These are phyloP conservation scores for Agrilus cyanescens DNA, from an alignment of 2,888 invertebrate genomes.

Conservation along the genomic window DNA sequence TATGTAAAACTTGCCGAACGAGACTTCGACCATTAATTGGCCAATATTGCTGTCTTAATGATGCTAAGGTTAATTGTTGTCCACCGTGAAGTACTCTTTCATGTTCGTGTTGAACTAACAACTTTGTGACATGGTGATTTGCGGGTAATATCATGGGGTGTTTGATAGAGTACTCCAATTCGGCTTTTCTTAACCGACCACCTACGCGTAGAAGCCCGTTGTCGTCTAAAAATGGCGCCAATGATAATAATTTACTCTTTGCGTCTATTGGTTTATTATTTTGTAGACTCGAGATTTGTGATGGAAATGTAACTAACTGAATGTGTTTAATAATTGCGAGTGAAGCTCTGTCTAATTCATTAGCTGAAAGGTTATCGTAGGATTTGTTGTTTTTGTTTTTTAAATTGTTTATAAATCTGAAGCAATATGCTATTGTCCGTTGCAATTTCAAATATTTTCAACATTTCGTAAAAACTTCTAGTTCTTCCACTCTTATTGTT, in stretches of 20 bases:
- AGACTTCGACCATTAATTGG: slow-evolving; percentile 3
- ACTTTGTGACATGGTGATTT: slow-evolving; percentile 15
- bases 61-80: slow-evolving; percentile 15
- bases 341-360: neutral
- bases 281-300: too few species aligned
- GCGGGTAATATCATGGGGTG: slow-evolving; percentile 19
- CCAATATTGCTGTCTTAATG: slow-evolving; percentile 12
- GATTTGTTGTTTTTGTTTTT: too few species aligned
- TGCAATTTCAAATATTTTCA: neutral
- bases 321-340: neutral
- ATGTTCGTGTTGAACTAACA: slow-evolving; percentile 18
- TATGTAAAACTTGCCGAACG: slow-evolving; percentile 5
- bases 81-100: slow-evolving; percentile 16
- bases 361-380: neutral
- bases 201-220: slow-evolving; percentile 19
- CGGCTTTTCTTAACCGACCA: slow-evolving; percentile 13
- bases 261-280: too few species aligned
- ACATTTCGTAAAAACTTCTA: neutral
- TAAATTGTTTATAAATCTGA: too few species aligned
- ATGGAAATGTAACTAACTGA: neutral
- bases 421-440: neutral
- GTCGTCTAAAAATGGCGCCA: slow-evolving; percentile 18
- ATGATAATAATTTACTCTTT: slow-evolving; percentile 10
- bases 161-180: slow-evolving; percentile 1
- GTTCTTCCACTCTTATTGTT: too few species aligned